Conservation (phyloP, 2,113 vertebrate species). For the Eretmodus cyanostictus region DNA sequence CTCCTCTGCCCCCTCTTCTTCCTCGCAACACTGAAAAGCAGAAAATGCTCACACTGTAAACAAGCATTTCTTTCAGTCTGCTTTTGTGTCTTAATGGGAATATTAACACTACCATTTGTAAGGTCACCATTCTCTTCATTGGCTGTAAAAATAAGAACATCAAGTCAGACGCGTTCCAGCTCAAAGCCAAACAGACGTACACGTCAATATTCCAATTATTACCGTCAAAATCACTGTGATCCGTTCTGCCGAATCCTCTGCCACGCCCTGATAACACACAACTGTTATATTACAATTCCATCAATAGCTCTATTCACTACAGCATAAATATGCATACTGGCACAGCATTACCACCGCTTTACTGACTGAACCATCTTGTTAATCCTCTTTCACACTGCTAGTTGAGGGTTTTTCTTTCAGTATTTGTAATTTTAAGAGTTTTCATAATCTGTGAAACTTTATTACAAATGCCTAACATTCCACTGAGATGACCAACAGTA, state of each 20-base stretch:
- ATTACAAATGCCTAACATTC: background rate
- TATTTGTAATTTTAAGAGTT: background rate
- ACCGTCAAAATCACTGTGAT: background rate
- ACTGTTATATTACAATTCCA: background rate
- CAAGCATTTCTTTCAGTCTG: background rate
- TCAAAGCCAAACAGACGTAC: background rate
- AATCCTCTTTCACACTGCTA: background rate
- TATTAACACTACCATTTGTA: background rate
- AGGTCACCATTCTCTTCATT: background rate
- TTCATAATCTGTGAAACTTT: background rate
- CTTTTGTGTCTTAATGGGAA: too few relatives aligned
- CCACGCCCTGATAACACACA: background rate
- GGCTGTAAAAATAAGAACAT: background rate
- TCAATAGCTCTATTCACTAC: background rate
- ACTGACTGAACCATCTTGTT: fast-evolving
- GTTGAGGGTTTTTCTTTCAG: background rate
- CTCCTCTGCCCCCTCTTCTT: slow-evolving; percentile 3
- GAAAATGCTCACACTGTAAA: background rate
- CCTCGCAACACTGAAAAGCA: slow-evolving; percentile 16
- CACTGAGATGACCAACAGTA: background rate
- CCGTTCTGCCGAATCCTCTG: slow-evolving; percentile 9
- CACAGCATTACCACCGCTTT: background rate
- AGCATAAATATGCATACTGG: background rate
- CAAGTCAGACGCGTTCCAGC: background rate
- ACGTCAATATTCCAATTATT: background rate